These are phyloP conservation scores for Spialia ferax DNA, from an alignment of 2,888 invertebrate genomes.

Conservation along the genomic window DNA sequence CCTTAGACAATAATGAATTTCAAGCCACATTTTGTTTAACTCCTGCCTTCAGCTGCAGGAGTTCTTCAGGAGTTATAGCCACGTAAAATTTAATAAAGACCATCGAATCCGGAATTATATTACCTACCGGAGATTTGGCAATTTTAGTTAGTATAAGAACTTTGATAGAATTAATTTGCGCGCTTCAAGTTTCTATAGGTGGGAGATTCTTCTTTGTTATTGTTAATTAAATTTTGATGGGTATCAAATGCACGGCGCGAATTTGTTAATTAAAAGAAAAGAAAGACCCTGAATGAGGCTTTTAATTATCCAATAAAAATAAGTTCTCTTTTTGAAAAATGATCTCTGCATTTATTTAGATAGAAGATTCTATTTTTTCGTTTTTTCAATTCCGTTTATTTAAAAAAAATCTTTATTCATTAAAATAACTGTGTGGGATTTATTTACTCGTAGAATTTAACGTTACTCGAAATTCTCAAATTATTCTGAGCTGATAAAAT, in stretches of 20 bases:
- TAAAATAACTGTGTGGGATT: no score
- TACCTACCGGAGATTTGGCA: not conserved
- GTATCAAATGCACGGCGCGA: not conserved
- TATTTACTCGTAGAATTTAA: no score
- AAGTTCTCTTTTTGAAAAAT: no score
- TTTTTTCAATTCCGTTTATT: no score
- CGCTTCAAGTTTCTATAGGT: not conserved
- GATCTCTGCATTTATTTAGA: no score
- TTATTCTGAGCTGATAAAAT: no score
- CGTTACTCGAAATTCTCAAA: no score
- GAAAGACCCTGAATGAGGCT: not conserved
- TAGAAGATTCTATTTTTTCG: no score
- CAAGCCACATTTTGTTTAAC: not conserved
- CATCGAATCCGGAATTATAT: not conserved
- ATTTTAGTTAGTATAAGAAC: slow-evolving; percentile 6
- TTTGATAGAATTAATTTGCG: slow-evolving; percentile 2
- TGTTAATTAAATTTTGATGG: slow-evolving; percentile 6
- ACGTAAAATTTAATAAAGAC: slow-evolving; percentile 1
- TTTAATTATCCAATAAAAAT: no score
- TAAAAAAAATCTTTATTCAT: no score
- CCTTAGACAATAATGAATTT: no score
- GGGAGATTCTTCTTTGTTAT: not conserved
- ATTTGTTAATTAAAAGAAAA: not conserved
- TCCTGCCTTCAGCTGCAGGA: no score
- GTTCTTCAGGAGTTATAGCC: not conserved